phyloP scores from a whole-genome alignment of 2,888 invertebrate genomes.

The Sinopyrophorus schimmeli region DNA sequence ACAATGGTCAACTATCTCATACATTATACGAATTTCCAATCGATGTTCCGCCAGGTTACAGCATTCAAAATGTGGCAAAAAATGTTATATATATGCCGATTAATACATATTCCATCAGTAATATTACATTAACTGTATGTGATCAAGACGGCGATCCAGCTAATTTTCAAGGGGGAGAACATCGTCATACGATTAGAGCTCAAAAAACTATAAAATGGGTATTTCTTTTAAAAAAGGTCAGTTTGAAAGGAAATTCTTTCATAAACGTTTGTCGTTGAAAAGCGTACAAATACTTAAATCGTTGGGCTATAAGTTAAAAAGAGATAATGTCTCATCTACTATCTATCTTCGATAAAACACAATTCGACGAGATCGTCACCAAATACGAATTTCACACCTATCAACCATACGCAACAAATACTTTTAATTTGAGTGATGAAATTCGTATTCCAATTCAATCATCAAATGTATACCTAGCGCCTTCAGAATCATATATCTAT shows the following conservation, averaged over 20 bases:
- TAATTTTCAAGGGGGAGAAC: constrained; percentile 44
- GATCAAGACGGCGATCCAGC: constrained; percentile 43
- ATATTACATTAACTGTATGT: constrained; percentile 38
- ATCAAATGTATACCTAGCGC: not conserved
- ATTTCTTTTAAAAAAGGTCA: no score
- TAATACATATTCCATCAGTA: constrained; percentile 35
- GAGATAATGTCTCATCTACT: not conserved
- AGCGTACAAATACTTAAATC: no score
- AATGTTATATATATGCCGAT: constrained; percentile 45
- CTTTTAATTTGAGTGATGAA: constrained; percentile 7
- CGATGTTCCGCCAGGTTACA: constrained; percentile 44
- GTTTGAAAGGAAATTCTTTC: no score
- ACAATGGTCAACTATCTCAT: constrained; percentile 38
- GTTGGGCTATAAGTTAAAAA: not conserved
- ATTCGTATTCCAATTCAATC: constrained; percentile 5
- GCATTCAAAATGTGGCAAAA: constrained; percentile 45
- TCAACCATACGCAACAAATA: not conserved
- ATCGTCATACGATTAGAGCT: constrained; percentile 28
- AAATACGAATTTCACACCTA: constrained; percentile 11
- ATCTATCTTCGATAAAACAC: no score
- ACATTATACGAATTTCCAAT: constrained; percentile 46
- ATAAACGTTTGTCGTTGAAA: no score
- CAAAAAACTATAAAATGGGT: no score
- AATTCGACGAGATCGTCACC: no score
- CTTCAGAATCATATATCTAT: not conserved